A percentile compares a stretch with the other conserved stretches of the same genome.
These are phyloP conservation scores for Orchestes rusci DNA, from an alignment of 2,888 invertebrate species.

Conservation along the genomic window DNA sequence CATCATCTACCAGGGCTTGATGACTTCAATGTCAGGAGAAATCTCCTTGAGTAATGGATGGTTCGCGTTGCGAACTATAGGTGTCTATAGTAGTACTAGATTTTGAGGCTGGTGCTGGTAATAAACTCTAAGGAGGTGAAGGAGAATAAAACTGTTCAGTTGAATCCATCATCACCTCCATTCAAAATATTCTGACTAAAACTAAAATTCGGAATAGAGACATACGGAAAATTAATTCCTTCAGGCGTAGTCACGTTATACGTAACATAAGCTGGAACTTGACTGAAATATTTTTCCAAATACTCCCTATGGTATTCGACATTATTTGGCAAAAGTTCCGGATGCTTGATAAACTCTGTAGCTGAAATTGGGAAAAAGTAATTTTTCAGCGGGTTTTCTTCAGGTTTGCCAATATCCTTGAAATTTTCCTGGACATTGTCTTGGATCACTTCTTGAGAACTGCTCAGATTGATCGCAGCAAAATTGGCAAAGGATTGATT, in stretches of 20 bases:
- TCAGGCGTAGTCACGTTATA: conserved; percentile 32
- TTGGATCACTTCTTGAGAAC: conserved; percentile 4
- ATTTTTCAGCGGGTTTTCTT: conserved; percentile 12
- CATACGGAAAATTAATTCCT: conserved; percentile 34
- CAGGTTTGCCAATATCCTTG: conserved; percentile 13
- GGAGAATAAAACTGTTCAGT: no score
- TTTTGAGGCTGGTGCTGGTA: no score
- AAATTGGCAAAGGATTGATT: no score
- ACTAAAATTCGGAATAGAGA: conserved; percentile 26
- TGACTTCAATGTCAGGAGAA: no score
- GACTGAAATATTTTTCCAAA: conserved; percentile 34
- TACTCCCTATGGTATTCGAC: conserved; percentile 33
- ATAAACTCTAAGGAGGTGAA: no score
- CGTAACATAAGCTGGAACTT: conserved; percentile 31
- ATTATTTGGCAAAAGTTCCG: conserved; percentile 32
- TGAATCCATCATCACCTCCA: no score
- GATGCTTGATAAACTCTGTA: conserved; percentile 31
- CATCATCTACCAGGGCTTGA: no score
- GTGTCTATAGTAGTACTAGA: no score
- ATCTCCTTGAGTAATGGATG: no score
- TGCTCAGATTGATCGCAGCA: no score
- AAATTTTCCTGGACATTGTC: no score
- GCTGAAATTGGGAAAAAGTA: conserved; percentile 31
- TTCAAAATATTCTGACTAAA: conserved; percentile 15
- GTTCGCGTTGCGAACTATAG: no score